phyloP scores from a whole-genome alignment of 2,113 vertebrate species.

The Neolamprologus modestus region DNA sequence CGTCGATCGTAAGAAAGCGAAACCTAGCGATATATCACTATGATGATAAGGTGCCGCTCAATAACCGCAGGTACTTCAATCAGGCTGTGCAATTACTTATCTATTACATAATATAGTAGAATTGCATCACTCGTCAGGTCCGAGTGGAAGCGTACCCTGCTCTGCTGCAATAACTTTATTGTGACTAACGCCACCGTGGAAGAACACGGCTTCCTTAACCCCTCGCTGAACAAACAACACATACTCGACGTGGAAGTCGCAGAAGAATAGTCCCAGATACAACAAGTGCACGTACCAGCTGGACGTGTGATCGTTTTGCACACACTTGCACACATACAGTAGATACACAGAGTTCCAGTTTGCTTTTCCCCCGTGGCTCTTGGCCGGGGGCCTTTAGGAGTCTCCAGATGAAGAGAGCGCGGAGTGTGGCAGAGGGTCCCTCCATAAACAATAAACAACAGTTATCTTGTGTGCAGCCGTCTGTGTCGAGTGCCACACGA shows the following conservation, averaged over 20 bases:
- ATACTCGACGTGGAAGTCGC: not conserved
- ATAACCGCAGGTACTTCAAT: not conserved
- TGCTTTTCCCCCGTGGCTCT: conserved; percentile 14
- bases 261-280: not conserved
- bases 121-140: not conserved
- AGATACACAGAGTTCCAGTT: conserved; percentile 2
- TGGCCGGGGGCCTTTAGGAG: conserved; percentile 16
- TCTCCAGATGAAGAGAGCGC: conserved; percentile 52
- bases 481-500: conserved; percentile 56
- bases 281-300: not conserved
- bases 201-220: not conserved
- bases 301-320: not conserved
- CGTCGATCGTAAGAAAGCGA: not conserved
- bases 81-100: not conserved
- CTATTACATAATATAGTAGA: not conserved
- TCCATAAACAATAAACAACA: conserved; percentile 70
- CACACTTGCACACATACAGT: conserved; percentile 10
- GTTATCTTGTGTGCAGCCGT: conserved; percentile 62
- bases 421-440: conserved; percentile 57
- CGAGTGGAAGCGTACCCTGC: not conserved
- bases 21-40: not conserved
- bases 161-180: not conserved
- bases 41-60: not conserved
- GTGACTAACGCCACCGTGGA: not conserved
- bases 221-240: conserved; percentile 1